Percentiles rank a stretch among this genome's conserved stretches.
These are phyloP conservation scores for Cremastinae sp. DNA, from an alignment of 2,888 invertebrate species.

Conservation along the genomic window DNA sequence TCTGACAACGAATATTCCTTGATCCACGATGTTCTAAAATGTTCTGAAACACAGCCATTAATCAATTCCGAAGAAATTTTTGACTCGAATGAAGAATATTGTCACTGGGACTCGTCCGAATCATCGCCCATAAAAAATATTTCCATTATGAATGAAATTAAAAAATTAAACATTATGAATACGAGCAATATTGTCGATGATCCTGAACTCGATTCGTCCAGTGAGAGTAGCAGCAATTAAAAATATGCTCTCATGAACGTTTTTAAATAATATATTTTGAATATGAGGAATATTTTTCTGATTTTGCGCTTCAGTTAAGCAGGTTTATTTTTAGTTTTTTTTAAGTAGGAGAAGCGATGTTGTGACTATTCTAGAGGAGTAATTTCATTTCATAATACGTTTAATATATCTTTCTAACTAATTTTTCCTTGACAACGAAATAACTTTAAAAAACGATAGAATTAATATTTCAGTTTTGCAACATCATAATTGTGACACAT, in stretches of 20 bases:
- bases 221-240: slow-evolving; percentile 13
- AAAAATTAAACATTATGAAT: slow-evolving; percentile 42
- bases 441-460: not conserved
- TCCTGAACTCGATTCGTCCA: slow-evolving; percentile 10
- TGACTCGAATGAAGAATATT: slow-evolving; percentile 9
- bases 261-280: slow-evolving; percentile 18
- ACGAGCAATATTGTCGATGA: not conserved
- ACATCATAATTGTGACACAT: too few species aligned
- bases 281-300: slow-evolving; percentile 1
- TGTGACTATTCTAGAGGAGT: not conserved
- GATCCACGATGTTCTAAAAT: not conserved
- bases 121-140: not conserved
- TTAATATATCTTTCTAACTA: not conserved
- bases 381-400: not conserved
- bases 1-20: not conserved
- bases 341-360: too few species aligned
- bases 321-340: not conserved
- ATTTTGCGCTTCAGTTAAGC: slow-evolving; percentile 2
- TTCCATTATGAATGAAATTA: slow-evolving; percentile 46
- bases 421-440: not conserved
- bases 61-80: slow-evolving; percentile 5
- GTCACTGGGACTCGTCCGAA: not conserved
- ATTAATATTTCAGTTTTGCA: not conserved
- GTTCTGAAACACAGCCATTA: not conserved
- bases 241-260: slow-evolving; percentile 7